These are phyloP conservation scores for Axinella damicornis DNA, from an alignment of 37 sponge, comb jelly and placozoan genomes.

Conservation along the genomic window DNA sequence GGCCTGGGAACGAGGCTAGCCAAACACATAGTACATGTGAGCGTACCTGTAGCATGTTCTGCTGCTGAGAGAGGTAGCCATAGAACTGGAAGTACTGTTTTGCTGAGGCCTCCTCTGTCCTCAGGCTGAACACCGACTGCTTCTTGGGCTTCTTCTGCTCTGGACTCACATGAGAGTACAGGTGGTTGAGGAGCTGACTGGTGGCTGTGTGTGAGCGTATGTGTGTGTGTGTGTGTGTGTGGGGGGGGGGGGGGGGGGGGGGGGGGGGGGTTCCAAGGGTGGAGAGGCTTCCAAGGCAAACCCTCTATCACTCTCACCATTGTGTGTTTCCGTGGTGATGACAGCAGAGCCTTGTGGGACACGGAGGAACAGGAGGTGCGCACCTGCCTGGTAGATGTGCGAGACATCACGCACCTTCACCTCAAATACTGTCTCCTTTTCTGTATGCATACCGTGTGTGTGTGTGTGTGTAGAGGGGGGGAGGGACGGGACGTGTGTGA, in stretches of 20 bases:
- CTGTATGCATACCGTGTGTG: no score
- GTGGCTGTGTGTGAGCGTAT: no score
- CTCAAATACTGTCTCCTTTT: slow-evolving; percentile 32
- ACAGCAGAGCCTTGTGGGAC: slow-evolving; percentile 57
- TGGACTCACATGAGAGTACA: background rate
- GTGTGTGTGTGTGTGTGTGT: no score
- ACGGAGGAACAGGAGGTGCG: slow-evolving; percentile 5
- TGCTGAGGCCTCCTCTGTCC: slow-evolving; percentile 94
- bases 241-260: no score
- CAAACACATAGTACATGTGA: no score
- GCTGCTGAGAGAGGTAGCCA: slow-evolving; percentile 97
- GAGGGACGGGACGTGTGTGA: no score
- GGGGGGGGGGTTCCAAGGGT: no score
- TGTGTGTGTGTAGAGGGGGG: background rate
- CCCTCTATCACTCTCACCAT: no score
- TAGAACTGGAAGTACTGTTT: slow-evolving; percentile 99
- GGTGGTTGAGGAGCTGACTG: slow-evolving; percentile 8
- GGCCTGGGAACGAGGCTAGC: background rate
- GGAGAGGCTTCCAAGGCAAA: no score
- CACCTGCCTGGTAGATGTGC: slow-evolving; percentile 33
- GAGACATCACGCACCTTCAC: background rate
- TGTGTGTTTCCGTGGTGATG: slow-evolving; percentile 16
- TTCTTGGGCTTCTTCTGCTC: slow-evolving; percentile 5
- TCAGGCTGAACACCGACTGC: slow-evolving; percentile 76
- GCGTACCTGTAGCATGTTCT: slow-evolving; percentile 96